Evolutionary conservation across 2,888 invertebrate species (phyloP).

Genomic region (Rambutsinella grinnellia): DNA sequence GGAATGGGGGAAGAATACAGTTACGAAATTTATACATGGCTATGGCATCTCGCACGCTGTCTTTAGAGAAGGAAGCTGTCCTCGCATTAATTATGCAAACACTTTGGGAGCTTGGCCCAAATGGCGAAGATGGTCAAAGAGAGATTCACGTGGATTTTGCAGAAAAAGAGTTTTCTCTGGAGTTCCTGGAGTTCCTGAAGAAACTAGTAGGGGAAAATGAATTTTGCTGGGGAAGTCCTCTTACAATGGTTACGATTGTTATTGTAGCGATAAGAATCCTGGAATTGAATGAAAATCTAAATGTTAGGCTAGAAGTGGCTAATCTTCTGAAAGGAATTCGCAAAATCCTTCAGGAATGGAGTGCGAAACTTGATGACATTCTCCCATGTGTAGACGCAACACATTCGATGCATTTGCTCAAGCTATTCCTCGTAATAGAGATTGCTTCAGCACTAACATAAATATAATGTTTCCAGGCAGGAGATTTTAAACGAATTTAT

Average conservation of each 20-base stretch:
- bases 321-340: too few species aligned
- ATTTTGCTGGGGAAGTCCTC: constrained; percentile 29
- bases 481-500: too few species aligned
- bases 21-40: constrained; percentile 39
- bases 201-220: constrained; percentile 16
- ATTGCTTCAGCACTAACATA: too few species aligned
- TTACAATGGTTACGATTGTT: constrained; percentile 15
- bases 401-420: too few species aligned
- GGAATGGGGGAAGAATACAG: constrained; percentile 45
- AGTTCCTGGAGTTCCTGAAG: constrained; percentile 23
- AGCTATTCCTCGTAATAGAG: too few species aligned
- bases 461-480: too few species aligned
- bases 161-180: constrained; percentile 18
- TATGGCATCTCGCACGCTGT: constrained; percentile 1
- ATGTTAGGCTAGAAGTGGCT: constrained; percentile 5
- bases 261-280: constrained; percentile 20
- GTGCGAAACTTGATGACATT: too few species aligned
- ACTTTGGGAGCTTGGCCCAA: constrained; percentile 29
- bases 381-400: too few species aligned
- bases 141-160: constrained; percentile 32
- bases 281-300: constrained; percentile 19
- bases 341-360: too few species aligned
- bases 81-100: constrained; percentile 32
- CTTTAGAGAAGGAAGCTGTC: constrained; percentile 41
- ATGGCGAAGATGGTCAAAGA: background rate